Evolutionary conservation across 2,888 invertebrate genomes (phyloP).

Genomic region (Smittia aterrima): DNA sequence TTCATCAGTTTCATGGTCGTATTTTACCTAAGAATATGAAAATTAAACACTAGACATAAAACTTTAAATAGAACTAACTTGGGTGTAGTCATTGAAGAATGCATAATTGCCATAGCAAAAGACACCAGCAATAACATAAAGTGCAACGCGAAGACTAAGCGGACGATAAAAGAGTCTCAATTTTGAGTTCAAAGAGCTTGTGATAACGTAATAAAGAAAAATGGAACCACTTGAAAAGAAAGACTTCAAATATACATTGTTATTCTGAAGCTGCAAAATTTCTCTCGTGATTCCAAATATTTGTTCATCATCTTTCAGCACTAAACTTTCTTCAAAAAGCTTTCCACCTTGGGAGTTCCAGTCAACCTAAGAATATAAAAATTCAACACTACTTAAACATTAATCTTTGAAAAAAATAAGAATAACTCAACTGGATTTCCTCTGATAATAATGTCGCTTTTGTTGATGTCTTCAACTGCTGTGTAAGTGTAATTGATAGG

Average conservation of each 20-base stretch:
- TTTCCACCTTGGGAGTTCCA: conserved; percentile 65
- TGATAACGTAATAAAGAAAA: conserved; percentile 57
- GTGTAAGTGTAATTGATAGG: conserved; percentile 69
- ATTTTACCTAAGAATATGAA: neutral
- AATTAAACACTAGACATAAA: neutral
- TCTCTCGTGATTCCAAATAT: conserved; percentile 77
- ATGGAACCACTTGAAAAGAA: conserved; percentile 56
- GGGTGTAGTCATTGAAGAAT: conserved; percentile 64
- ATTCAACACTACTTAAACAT: too few species aligned
- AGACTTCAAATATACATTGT: conserved; percentile 60
- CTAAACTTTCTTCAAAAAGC: conserved; percentile 63
- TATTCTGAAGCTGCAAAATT: conserved; percentile 62
- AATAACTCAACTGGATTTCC: conserved; percentile 62
- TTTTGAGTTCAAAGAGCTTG: conserved; percentile 57
- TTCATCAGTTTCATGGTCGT: conserved; percentile 63
- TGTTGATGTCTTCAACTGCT: conserved; percentile 58
- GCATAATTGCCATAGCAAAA: conserved; percentile 44
- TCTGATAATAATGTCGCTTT: conserved; percentile 60
- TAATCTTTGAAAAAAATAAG: too few species aligned
- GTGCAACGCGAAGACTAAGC: conserved; percentile 51
- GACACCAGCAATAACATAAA: conserved; percentile 44
- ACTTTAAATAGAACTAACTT: conserved; percentile 51
- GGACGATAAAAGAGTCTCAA: conserved; percentile 60
- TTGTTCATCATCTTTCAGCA: conserved; percentile 75
- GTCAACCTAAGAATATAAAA: too few species aligned